A percentile compares a stretch with the other conserved stretches of the same genome.
phyloP scores from a whole-genome alignment of 2,888 invertebrate genomes.

The Cataglyphis livida region DNA sequence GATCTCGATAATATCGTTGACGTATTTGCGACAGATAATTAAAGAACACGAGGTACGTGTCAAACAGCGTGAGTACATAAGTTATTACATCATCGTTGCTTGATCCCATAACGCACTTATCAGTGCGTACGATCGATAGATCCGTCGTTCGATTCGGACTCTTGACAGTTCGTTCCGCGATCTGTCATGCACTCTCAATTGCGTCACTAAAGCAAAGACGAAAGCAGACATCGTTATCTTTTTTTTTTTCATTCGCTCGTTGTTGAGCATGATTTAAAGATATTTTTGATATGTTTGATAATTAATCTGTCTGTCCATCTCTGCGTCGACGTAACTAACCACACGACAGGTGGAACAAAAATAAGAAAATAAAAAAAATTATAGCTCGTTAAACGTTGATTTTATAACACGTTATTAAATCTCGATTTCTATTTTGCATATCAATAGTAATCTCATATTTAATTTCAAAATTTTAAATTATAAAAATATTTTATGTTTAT shows the following conservation, averaged over 20 bases:
- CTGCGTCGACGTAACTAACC: slow-evolving; percentile 2
- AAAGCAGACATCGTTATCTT: slow-evolving; percentile 72
- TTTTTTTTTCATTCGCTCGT: slow-evolving; percentile 51
- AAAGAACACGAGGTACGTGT: slow-evolving; percentile 51
- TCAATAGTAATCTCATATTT: background rate
- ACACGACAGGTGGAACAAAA: slow-evolving; percentile 37
- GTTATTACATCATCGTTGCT: slow-evolving; percentile 30
- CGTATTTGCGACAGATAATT: slow-evolving; percentile 39
- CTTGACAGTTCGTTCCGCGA: slow-evolving; percentile 57
- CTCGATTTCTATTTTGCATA: background rate
- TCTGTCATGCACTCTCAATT: slow-evolving; percentile 65
- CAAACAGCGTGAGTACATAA: slow-evolving; percentile 46
- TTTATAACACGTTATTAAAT: background rate
- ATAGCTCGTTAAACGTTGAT: slow-evolving; percentile 16
- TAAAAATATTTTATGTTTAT: background rate
- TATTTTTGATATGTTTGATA: slow-evolving; percentile 77
- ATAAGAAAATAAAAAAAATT: slow-evolving; percentile 7
- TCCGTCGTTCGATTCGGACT: slow-evolving; percentile 65
- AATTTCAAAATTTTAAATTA: background rate
- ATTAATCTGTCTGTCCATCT: slow-evolving; percentile 72
- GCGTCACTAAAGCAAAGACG: slow-evolving; percentile 69
- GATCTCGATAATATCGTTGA: slow-evolving; percentile 15
- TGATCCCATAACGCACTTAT: slow-evolving; percentile 47
- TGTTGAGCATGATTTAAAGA: slow-evolving; percentile 75
- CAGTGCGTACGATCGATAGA: slow-evolving; percentile 72